Conservation (phyloP, 2,113 vertebrate species). For the Eira barbara region DNA sequence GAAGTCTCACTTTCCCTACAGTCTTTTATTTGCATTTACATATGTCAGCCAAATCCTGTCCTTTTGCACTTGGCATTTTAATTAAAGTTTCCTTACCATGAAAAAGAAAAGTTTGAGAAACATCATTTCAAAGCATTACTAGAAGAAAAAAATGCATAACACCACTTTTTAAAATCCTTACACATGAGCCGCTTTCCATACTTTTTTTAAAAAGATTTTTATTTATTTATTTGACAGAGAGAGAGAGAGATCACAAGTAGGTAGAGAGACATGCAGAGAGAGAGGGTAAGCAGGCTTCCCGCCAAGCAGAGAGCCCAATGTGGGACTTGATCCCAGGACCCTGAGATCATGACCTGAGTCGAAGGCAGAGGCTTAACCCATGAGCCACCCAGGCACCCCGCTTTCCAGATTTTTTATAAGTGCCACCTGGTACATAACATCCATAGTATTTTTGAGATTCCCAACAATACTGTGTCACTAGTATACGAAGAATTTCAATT, state of each 20-base stretch:
- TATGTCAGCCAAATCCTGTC: conserved; percentile 49
- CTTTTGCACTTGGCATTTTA: conserved; percentile 41
- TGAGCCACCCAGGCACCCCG: neutral
- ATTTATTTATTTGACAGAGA: no score
- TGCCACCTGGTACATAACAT: neutral
- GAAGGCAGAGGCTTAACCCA: no score
- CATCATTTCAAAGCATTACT: neutral
- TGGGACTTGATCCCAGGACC: no score
- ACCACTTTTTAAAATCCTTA: neutral
- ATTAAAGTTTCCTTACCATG: neutral
- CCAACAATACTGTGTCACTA: neutral
- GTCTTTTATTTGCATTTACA: conserved; percentile 25
- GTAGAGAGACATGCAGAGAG: no score
- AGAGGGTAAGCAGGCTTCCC: no score
- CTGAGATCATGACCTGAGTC: no score
- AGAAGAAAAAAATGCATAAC: neutral
- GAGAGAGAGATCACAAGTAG: no score
- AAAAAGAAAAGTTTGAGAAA: neutral
- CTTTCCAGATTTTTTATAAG: neutral
- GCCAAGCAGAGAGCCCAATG: no score
- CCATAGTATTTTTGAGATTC: neutral
- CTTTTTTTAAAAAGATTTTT: no score
- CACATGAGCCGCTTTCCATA: neutral
- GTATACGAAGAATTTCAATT: neutral
- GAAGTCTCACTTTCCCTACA: neutral